Conservation (phyloP, 1,140 invertebrate genomes). For the Physella acuta region DNA sequence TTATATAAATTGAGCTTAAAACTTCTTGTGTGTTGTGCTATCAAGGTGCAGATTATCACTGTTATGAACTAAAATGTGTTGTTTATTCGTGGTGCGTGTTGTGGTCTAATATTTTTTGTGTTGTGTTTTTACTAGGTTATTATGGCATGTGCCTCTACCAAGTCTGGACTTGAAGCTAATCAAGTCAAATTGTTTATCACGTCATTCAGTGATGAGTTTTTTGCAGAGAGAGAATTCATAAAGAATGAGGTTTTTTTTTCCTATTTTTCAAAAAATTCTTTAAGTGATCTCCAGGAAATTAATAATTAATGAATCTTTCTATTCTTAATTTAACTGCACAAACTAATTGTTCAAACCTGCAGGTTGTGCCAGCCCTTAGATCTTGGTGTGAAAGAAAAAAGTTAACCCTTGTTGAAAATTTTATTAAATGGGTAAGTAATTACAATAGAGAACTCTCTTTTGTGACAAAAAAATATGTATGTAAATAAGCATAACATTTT, state of each 20-base stretch:
- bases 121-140: too few relatives aligned
- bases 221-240: slow-evolving; percentile 55
- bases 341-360: background rate
- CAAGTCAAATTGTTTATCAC: slow-evolving; percentile 57
- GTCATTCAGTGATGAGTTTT: slow-evolving; percentile 58
- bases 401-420: slow-evolving; percentile 48
- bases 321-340: background rate
- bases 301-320: background rate
- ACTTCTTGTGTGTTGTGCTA: too few relatives aligned
- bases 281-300: background rate
- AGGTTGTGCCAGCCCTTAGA: slow-evolving; percentile 52
- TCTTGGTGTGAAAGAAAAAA: slow-evolving; percentile 53
- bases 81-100: too few relatives aligned
- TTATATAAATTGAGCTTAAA: too few relatives aligned
- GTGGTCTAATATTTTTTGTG: too few relatives aligned
- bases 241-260: slow-evolving; percentile 50
- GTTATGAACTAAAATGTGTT: too few relatives aligned
- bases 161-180: slow-evolving; percentile 16
- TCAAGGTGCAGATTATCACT: too few relatives aligned
- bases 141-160: slow-evolving; percentile 42
- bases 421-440: slow-evolving; percentile 50
- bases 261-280: too few relatives aligned
- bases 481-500: too few relatives aligned
- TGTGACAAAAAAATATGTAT: too few relatives aligned
- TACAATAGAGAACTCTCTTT: background rate